Evolutionary conservation across 1,140 invertebrate genomes (phyloP), one percentile per base, ranked within the genome.

Genomic region (Tetramorium simillimum): DNA sequence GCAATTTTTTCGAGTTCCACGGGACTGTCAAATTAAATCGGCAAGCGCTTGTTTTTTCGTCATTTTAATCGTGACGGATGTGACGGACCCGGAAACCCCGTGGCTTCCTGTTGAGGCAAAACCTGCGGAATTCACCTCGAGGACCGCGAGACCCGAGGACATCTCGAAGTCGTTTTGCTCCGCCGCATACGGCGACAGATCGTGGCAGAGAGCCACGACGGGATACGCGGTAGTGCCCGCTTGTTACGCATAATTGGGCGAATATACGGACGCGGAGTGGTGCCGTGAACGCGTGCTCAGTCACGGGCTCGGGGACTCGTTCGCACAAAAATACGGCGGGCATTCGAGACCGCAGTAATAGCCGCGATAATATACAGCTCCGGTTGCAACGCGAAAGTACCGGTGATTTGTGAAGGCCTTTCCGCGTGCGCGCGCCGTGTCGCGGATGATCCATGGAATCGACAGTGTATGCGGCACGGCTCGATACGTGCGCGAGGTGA

Each of bases 361-460:
- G 72, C 60, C 73, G 73, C 51, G 87, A 28, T 88, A 87, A 88
- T 82, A 82, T 86, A 88, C 87, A 82, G 73, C 87, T 87, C 85
- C 70, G 73, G 84, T 86, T 81, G 33, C 70, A 60, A 33, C 58
- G 76, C 53, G 53, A 65, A 82, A 87, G 80, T 60, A 70, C 46
- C 69, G 76, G 51, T 87, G 87, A 88, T 88, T 88, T 87, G 86
- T 87, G 78, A 86, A 82, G 77, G 75, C 77, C 87, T 89, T 81
- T 80, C 62, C 85, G 60, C 63, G 72, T 33, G 33, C 33, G 46
- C 60, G 58, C 58, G 62, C 46, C 46, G 75, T 56, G 62, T 67
- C 58, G 46, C 82, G 82, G 82, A 85, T 78, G 82, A 85, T 78
- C 82, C 82, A 78, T 62, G 73, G 60, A 78, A 75, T 78, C 73